Conservation (phyloP, 2,797 vertebrate genomes). For the Malurus splendens region DNA sequence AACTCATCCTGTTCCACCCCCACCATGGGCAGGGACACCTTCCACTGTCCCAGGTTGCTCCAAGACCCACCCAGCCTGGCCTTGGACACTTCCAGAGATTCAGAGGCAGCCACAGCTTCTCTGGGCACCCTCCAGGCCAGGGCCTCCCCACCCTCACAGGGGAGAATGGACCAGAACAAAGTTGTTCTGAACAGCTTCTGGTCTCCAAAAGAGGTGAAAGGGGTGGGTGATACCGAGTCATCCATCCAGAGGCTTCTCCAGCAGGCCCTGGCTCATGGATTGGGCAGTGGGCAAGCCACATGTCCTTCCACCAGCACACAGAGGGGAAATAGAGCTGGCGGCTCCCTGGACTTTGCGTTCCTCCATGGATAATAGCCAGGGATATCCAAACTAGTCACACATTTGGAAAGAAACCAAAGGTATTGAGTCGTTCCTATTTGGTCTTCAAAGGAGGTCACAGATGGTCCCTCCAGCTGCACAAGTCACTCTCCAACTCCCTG, state of each 20-base stretch:
- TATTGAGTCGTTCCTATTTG: neutral
- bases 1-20: neutral
- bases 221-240: neutral
- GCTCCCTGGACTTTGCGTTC: neutral
- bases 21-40: neutral
- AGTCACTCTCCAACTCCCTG: neutral
- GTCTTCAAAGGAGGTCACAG: neutral
- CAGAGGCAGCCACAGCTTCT: neutral
- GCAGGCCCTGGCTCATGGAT: neutral
- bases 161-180: neutral
- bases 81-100: neutral
- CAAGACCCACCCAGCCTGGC: rapidly evolving
- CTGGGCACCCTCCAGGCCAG: neutral
- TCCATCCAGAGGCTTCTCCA: neutral
- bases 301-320: neutral
- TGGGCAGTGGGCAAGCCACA: neutral
- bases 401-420: neutral
- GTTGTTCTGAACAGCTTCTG: neutral
- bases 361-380: neutral
- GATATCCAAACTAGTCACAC: neutral
- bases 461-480: neutral
- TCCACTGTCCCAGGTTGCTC: neutral
- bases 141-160: neutral
- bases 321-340: neutral
- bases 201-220: neutral